Evolutionary conservation across 1,140 invertebrate species (phyloP), one percentile per base, ranked within the genome.

Genomic region (Panulirus ornatus): DNA sequence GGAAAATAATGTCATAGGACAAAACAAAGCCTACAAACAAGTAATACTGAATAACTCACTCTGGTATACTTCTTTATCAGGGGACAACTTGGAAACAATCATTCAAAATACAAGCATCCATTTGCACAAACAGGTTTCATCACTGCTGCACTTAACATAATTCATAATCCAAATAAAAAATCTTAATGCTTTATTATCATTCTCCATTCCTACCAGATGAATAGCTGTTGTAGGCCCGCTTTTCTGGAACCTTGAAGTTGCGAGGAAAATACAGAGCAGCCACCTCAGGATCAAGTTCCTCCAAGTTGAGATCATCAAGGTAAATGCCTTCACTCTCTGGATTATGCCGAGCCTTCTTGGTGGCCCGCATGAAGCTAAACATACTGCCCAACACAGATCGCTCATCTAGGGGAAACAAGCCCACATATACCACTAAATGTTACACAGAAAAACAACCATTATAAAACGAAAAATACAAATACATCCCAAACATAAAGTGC

Each of bases 301-400:
- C 96, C 2, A 97, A 95, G 93, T 98, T 97, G 44, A 99, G 94
- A 93, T 99, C 98, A 75, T 98, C 97, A 14, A 99, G 95, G 94
- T 99, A 99, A 92, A 99, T 97, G 75, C 98, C 98, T 88, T 97
- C 97, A 0, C 95, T 95, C 75, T 96, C 95, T 58, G 93, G 93
- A 93, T 96, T 96, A 91, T 96, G 96, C 92, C 96, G 95, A 87
- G 96, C 95, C 92, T 96, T 95, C 93, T 95, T 96, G 6, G 96
- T 96, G 92, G 96, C 96, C 93, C 97, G 96, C 96, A 99, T 99
- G 93, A 99, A 99, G 79, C 97, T 97, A 93, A 99, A 97, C 96
- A 99, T 97, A 91, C 97, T 97, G 93, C 97, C 97, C 73, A 98
- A 94, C 95, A 98, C 97, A 22, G 96, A 97, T 34, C 96, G 95